Percentiles rank a stretch among this genome's conserved stretches.
These are phyloP conservation scores for Melanotaenia boesemani DNA, from an alignment of 2,797 vertebrate species.

Conservation along the genomic window DNA sequence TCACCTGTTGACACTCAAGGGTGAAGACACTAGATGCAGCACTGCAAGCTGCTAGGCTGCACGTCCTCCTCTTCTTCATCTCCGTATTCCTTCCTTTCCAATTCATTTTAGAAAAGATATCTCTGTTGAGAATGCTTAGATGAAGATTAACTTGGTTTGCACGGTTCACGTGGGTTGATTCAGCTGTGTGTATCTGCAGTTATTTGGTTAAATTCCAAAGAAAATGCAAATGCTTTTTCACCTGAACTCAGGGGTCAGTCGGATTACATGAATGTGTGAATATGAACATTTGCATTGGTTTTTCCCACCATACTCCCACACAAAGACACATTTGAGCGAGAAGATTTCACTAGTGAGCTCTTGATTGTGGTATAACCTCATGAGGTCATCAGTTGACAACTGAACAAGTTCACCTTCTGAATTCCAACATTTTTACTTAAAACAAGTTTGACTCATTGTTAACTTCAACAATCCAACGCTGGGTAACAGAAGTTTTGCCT, in stretches of 20 bases:
- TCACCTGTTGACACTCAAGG: conserved; percentile 90
- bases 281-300: not conserved
- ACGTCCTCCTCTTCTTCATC: conserved; percentile 35
- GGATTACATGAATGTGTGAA: not conserved
- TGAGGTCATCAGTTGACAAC: conserved; percentile 61
- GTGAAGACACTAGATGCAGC: conserved; percentile 76
- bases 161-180: conserved; percentile 24
- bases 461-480: conserved; percentile 22
- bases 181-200: conserved; percentile 17
- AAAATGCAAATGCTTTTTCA: conserved; percentile 38
- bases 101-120: not conserved
- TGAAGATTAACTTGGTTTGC: conserved; percentile 40
- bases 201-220: conserved; percentile 59
- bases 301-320: conserved; percentile 61
- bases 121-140: conserved; percentile 18
- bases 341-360: conserved; percentile 30
- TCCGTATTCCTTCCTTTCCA: not conserved
- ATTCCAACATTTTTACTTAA: conserved; percentile 39
- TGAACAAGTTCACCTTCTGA: conserved; percentile 46
- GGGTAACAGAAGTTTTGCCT: conserved; percentile 14
- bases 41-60: conserved; percentile 44
- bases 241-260: conserved; percentile 63
- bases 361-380: conserved; percentile 27
- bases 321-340: conserved; percentile 34
- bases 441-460: conserved; percentile 53